Conservation (phyloP, 1,140 invertebrate genomes). For the Lasioglossum baleicum region DNA sequence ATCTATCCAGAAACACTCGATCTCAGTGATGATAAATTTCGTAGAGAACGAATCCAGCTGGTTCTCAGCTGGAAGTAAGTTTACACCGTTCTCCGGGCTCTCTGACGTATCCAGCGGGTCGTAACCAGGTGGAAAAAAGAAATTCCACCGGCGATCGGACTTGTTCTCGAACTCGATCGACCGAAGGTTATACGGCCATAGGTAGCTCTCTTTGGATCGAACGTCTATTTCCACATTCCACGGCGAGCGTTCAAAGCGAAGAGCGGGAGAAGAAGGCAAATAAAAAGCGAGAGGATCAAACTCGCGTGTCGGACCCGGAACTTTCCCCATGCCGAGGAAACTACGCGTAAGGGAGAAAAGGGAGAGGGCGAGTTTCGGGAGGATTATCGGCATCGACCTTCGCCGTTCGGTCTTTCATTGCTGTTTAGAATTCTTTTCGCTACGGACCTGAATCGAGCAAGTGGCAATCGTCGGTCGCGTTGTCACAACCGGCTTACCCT, state of each 20-base stretch:
- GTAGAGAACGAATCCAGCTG: too few species aligned
- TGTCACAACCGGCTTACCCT: neutral
- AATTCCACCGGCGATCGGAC: too few species aligned
- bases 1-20: too few species aligned
- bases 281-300: constrained; percentile 42
- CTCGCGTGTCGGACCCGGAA: constrained; percentile 36
- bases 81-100: too few species aligned
- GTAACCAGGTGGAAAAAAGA: too few species aligned
- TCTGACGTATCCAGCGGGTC: too few species aligned
- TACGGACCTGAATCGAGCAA: constrained; percentile 9
- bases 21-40: too few species aligned
- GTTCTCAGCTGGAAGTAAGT: too few species aligned
- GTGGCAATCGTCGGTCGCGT: constrained; percentile 36
- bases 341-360: too few species aligned
- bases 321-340: constrained; percentile 22
- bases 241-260: constrained; percentile 19
- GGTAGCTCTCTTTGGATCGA: constrained; percentile 20
- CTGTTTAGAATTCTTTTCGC: constrained; percentile 59
- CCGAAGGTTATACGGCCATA: too few species aligned
- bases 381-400: constrained; percentile 58
- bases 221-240: constrained; percentile 41
- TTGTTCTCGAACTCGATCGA: too few species aligned
- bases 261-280: constrained; percentile 4
- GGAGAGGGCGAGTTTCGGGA: constrained; percentile 22
- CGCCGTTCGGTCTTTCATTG: constrained; percentile 53